Conservation (phyloP, 1,140 invertebrate genomes). For the Pinna nobilis region DNA sequence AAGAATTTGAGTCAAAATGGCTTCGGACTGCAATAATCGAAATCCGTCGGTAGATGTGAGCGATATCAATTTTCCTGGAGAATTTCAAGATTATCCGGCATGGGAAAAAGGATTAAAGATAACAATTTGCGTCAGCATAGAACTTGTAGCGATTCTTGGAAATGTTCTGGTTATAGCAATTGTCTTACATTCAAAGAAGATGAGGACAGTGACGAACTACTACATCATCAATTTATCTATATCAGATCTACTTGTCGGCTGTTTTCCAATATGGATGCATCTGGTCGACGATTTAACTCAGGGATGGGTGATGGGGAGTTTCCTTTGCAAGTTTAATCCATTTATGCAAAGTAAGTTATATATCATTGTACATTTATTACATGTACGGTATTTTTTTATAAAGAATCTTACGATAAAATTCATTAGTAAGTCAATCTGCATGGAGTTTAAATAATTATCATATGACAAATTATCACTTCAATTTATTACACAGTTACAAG, state of each 20-base stretch:
- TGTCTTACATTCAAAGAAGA: constrained; percentile 64
- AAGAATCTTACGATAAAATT: too few species aligned
- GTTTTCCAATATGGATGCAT: constrained; percentile 74
- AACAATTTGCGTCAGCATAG: constrained; percentile 47
- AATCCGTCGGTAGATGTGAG: constrained; percentile 28
- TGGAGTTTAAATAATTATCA: too few species aligned
- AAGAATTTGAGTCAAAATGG: too few species aligned
- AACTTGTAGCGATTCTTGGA: constrained; percentile 62
- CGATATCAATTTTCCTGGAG: constrained; percentile 34
- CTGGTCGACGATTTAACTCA: constrained; percentile 64
- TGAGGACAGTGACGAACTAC: constrained; percentile 84
- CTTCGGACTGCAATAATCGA: not conserved
- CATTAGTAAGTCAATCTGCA: too few species aligned
- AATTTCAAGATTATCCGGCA: constrained; percentile 34
- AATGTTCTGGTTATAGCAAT: constrained; percentile 65
- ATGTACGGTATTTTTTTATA: too few species aligned
- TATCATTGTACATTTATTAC: not conserved
- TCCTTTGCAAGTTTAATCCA: constrained; percentile 77
- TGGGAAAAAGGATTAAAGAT: constrained; percentile 64
- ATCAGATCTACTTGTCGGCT: constrained; percentile 69
- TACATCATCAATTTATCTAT: constrained; percentile 94
- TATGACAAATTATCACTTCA: too few species aligned
- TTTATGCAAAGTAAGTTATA: constrained; percentile 76
- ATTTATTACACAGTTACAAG: too few species aligned
- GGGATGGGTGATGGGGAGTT: constrained; percentile 72